These are phyloP conservation scores for Drosophila paracracens DNA, from an alignment of 2,888 invertebrate genomes.

Conservation along the genomic window DNA sequence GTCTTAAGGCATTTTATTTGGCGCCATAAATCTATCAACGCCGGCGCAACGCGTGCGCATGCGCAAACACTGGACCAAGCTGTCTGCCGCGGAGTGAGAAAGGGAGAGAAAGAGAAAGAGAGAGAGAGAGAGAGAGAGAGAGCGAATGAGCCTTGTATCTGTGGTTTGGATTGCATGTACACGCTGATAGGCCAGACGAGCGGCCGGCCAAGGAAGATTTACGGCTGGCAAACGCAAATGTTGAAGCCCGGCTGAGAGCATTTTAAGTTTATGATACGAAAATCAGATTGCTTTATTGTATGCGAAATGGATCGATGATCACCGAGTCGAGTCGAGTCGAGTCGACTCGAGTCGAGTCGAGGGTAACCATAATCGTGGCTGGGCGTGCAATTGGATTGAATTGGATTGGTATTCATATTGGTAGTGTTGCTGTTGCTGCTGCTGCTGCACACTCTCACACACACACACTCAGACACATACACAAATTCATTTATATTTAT, in stretches of 20 bases:
- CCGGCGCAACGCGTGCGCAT: slow-evolving; percentile 71
- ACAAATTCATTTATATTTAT: slow-evolving; percentile 82
- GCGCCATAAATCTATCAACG: slow-evolving; percentile 84
- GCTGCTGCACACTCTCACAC: slow-evolving; percentile 3
- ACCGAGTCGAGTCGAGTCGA: slow-evolving; percentile 3
- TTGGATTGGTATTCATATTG: slow-evolving; percentile 24
- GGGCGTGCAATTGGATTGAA: slow-evolving; percentile 47
- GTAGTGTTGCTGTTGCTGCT: slow-evolving; percentile 1
- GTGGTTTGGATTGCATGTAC: slow-evolving; percentile 51
- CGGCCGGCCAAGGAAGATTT: slow-evolving; percentile 60
- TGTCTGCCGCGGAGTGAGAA: not conserved
- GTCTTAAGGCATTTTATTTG: slow-evolving; percentile 83
- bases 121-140: not conserved
- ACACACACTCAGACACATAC: slow-evolving; percentile 21
- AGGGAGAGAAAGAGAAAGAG: not conserved
- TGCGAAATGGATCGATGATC: slow-evolving; percentile 75
- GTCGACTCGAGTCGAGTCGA: slow-evolving; percentile 3
- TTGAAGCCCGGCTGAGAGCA: slow-evolving; percentile 59
- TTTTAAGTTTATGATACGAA: slow-evolving; percentile 77
- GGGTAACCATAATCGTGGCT: slow-evolving; percentile 20
- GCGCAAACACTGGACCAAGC: slow-evolving; percentile 64
- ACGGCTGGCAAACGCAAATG: slow-evolving; percentile 71
- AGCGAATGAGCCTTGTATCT: slow-evolving; percentile 32
- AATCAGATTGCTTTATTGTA: slow-evolving; percentile 80
- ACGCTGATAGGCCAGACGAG: slow-evolving; percentile 65